phyloP scores from a whole-genome alignment of 2,797 vertebrate species.

The Euthynnus affinis region DNA sequence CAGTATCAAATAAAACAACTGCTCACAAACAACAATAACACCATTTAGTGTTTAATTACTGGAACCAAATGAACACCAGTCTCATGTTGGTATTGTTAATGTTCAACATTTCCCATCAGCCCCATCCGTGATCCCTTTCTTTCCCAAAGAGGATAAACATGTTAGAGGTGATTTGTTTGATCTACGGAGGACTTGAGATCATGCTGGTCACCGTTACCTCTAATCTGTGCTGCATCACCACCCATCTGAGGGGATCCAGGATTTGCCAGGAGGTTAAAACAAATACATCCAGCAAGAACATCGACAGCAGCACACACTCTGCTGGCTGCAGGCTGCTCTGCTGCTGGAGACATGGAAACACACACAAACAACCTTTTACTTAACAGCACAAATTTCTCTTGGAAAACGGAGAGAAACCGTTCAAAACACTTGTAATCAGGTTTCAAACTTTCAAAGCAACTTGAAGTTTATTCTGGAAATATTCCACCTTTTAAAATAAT shows the following conservation, averaged over 20 bases:
- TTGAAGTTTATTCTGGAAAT: too few relatives aligned
- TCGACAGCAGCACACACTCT: slow-evolving; percentile 78
- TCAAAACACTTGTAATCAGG: too few relatives aligned
- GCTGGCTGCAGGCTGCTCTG: slow-evolving; percentile 86
- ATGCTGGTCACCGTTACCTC: slow-evolving; percentile 75
- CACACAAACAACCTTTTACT: background rate
- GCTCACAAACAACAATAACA: too few relatives aligned
- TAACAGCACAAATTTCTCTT: too few relatives aligned
- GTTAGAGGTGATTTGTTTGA: background rate
- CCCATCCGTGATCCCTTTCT: background rate
- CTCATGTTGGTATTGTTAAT: background rate
- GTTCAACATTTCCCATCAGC: slow-evolving; percentile 19
- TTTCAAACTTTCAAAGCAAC: too few relatives aligned
- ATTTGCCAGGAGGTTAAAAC: slow-evolving; percentile 93
- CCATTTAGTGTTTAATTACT: too few relatives aligned
- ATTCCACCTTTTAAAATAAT: too few relatives aligned
- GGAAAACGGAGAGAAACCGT: too few relatives aligned
- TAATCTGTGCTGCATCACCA: slow-evolving; percentile 86
- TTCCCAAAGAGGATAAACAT: background rate
- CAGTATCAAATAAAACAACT: too few relatives aligned
- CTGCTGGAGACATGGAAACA: slow-evolving; percentile 13
- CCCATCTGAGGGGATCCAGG: slow-evolving; percentile 91
- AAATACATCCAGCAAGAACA: slow-evolving; percentile 91
- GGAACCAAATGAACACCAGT: too few relatives aligned
- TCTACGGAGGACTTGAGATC: background rate